Evolutionary conservation across 1,140 invertebrate species (phyloP), one percentile per base, ranked within the genome.

Genomic region (Sarcophaga peregrina): DNA sequence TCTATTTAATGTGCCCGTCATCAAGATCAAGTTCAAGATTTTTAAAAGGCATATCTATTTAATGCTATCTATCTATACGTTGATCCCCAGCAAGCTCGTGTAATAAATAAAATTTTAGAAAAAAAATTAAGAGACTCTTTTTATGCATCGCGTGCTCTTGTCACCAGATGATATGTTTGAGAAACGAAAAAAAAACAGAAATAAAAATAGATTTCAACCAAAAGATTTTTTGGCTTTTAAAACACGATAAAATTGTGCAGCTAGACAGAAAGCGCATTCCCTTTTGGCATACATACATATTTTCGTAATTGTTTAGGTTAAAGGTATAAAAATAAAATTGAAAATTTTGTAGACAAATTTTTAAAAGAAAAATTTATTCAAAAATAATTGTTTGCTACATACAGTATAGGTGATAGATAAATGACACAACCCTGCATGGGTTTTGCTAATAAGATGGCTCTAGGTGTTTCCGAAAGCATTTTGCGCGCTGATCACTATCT

Each of bases 1-100:
- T 25, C 17, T n/a, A n/a, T 76, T 52, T 78, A 10, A 20, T 1
- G 45, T 76, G 74, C 47, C 47, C 45, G 45, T 81, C 25, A 20
- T 58, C 80, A 81, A 81, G 80, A 37, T 81, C 80, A 81, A 81
- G 80, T 81, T 81, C 80, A 81, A 58, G 80, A 81, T 68, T 62
- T 81, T 76, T 48, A 45, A 68, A 81, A 81, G 75, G 75, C 75
- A 78, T 10, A 78, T 52, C 47, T 50, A 52, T 78, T 8, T 52
- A 25, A 52, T 13, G n/a, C n/a, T n/a, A n/a, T n/a, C n/a, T n/a
- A n/a, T 78, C 3, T 76, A 17, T 76, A 50, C 50, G 75, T 78
- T 50, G 47, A 52, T 45, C 75, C 75, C 47, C 45, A 78, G 25
- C 48, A 11, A 48, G 46, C 13, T 74, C 13, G 25, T 76, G 68